A percentile compares a stretch with the other conserved stretches of the same genome.
phyloP scores from a whole-genome alignment of 2,888 invertebrate species.

The Xylota sylvarum region DNA sequence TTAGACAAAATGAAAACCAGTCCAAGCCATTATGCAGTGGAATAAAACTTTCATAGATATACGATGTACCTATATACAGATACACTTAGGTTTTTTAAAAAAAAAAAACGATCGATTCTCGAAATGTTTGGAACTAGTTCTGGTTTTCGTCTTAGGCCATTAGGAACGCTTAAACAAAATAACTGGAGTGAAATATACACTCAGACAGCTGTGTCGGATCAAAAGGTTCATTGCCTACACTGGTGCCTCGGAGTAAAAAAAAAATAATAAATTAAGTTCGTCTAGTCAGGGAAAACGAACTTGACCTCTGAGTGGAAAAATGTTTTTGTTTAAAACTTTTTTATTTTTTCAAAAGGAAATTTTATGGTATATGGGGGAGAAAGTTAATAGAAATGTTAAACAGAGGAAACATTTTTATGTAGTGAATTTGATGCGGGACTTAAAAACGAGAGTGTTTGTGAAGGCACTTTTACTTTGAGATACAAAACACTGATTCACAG shows the following conservation, averaged over 20 bases:
- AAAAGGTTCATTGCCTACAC: slow-evolving; percentile 46
- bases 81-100: neutral
- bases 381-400: slow-evolving; percentile 55
- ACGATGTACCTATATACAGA: neutral
- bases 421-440: slow-evolving; percentile 25
- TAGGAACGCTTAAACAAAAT: slow-evolving; percentile 31
- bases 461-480: neutral
- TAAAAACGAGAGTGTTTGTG: slow-evolving; percentile 50
- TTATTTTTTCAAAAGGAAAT: slow-evolving; percentile 4
- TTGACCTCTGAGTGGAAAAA: slow-evolving; percentile 69
- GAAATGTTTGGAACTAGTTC: slow-evolving; percentile 24
- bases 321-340: slow-evolving; percentile 71
- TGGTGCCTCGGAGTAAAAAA: neutral
- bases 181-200: slow-evolving; percentile 44
- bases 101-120: slow-evolving; percentile 19
- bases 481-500: neutral
- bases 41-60: neutral
- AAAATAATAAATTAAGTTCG: slow-evolving; percentile 50
- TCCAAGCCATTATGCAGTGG: slow-evolving; percentile 36
- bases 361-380: slow-evolving; percentile 34
- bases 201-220: slow-evolving; percentile 46
- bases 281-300: slow-evolving; percentile 66
- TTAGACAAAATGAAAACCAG: slow-evolving; percentile 72
- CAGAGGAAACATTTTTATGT: slow-evolving; percentile 18
- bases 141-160: slow-evolving; percentile 14